Percentiles rank a stretch among this genome's conserved stretches.
Conservation (phyloP, 2,888 invertebrate genomes). For the Morpho helenor region DNA sequence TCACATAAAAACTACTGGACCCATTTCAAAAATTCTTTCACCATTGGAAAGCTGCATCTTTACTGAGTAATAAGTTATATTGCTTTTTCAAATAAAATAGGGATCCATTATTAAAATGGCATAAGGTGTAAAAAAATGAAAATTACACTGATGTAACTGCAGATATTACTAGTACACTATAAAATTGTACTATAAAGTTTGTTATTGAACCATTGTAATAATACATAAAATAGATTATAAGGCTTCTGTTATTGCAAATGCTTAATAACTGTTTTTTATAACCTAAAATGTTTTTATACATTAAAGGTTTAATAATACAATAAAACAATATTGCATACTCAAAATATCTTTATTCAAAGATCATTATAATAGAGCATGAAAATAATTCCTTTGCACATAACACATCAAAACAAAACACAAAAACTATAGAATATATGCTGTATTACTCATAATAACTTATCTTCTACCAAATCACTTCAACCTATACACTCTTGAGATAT, state of each 20-base stretch:
- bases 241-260: neutral
- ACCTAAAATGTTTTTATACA: too few species aligned
- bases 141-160: too few species aligned
- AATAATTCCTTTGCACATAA: constrained; percentile 65
- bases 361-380: constrained; percentile 51
- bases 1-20: too few species aligned
- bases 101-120: too few species aligned
- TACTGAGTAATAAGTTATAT: too few species aligned
- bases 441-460: constrained; percentile 23
- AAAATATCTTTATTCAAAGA: constrained; percentile 71
- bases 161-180: too few species aligned
- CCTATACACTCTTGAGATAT: constrained; percentile 11
- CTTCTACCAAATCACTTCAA: constrained; percentile 5
- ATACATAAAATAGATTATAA: neutral
- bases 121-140: too few species aligned
- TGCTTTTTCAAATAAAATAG: too few species aligned
- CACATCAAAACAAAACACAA: constrained; percentile 65
- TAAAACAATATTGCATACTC: constrained; percentile 36
- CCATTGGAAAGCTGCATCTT: too few species aligned
- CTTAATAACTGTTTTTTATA: too few species aligned
- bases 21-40: too few species aligned
- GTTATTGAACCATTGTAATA: neutral
- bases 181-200: neutral
- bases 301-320: constrained; percentile 11
- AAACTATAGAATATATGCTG: constrained; percentile 41